These are phyloP conservation scores for Spea bombifrons DNA, from an alignment of 2,113 vertebrate genomes.

Conservation along the genomic window DNA sequence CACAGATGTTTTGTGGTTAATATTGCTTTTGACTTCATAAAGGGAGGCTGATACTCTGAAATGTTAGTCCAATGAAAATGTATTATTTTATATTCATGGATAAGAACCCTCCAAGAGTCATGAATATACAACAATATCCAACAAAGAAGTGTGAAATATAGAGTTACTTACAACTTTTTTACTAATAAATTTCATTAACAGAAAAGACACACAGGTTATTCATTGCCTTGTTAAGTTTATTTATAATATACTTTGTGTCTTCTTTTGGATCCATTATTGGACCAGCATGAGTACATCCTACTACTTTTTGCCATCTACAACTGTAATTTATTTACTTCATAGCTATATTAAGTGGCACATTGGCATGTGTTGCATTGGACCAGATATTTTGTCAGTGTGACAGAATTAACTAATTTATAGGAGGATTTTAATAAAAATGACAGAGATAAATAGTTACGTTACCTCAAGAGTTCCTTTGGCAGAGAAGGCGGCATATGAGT, in stretches of 20 bases:
- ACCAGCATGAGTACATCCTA: not conserved
- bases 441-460: conserved; percentile 65
- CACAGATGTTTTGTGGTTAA: no score
- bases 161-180: no score
- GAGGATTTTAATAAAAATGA: conserved; percentile 59
- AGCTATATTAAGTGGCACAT: conserved; percentile 11
- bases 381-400: conserved; percentile 39
- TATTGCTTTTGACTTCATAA: no score
- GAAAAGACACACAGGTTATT: not conserved
- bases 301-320: not conserved
- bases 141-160: no score
- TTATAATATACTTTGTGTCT: not conserved
- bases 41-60: no score
- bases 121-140: no score
- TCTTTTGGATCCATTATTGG: not conserved
- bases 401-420: conserved; percentile 52
- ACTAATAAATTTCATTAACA: no score
- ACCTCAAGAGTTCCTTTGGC: conserved; percentile 86
- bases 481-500: conserved; percentile 86
- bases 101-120: no score
- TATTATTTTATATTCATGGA: no score
- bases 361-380: not conserved
- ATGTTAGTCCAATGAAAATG: no score
- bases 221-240: not conserved
- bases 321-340: not conserved